Conservation (phyloP, 2,888 invertebrate species). For the Leptarthrus brevirostris region DNA sequence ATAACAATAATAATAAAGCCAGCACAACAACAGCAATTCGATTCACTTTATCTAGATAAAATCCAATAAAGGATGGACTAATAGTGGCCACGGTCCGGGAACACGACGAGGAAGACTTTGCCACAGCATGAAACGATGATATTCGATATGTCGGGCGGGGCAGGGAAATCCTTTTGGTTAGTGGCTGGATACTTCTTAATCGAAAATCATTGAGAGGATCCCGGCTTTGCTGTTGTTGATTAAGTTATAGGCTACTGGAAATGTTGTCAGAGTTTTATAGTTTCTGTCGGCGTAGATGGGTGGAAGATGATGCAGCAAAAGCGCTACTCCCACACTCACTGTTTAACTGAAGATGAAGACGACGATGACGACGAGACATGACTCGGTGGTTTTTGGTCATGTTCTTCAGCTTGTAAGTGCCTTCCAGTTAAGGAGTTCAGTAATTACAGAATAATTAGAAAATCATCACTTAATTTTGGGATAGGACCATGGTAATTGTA, state of each 20-base stretch:
- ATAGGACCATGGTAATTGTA: neutral
- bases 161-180: neutral
- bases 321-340: neutral
- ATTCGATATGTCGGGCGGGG: neutral
- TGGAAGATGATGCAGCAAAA: slow-evolving; percentile 27
- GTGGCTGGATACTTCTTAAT: slow-evolving; percentile 22
- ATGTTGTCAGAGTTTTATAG: slow-evolving; percentile 28
- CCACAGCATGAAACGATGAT: neutral
- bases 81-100: slow-evolving; percentile 1
- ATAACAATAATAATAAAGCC: slow-evolving; percentile 39
- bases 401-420: neutral
- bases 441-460: slow-evolving; percentile 3
- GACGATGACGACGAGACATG: slow-evolving; percentile 16
- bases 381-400: slow-evolving; percentile 7
- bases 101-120: neutral
- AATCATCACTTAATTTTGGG: neutral
- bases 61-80: slow-evolving; percentile 32
- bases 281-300: neutral
- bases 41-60: slow-evolving; percentile 40
- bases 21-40: slow-evolving; percentile 32
- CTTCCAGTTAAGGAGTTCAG: neutral
- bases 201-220: slow-evolving; percentile 17
- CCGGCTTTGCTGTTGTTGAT: slow-evolving; percentile 3
- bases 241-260: slow-evolving; percentile 43
- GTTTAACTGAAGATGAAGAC: slow-evolving; percentile 4